phyloP scores from a whole-genome alignment of 2,888 invertebrate genomes.

The Rotaria socialis region DNA sequence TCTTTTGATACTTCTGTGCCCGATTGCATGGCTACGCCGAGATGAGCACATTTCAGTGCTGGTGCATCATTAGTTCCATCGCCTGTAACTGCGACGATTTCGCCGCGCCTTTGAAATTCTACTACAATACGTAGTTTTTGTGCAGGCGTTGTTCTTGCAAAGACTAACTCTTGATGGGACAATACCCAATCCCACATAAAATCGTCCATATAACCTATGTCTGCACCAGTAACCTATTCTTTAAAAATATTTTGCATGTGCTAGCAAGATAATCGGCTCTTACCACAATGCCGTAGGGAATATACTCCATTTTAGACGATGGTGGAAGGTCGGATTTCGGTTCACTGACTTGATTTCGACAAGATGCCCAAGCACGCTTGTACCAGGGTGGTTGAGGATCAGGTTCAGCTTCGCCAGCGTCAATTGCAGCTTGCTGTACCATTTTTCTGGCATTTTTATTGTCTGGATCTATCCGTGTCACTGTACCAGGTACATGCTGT shows the following conservation, averaged over 20 bases:
- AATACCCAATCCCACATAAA: slow-evolving; percentile 37
- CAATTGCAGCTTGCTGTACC: too few relatives aligned
- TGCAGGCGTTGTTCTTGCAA: slow-evolving; percentile 41
- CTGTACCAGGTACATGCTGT: background rate
- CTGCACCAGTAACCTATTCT: background rate
- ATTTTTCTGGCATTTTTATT: background rate
- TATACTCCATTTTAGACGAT: too few relatives aligned
- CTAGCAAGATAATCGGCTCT: too few relatives aligned
- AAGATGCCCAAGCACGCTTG: background rate
- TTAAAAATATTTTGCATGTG: too few relatives aligned
- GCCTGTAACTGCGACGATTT: slow-evolving; percentile 39
- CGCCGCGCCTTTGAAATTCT: slow-evolving; percentile 38
- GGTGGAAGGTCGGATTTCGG: too few relatives aligned
- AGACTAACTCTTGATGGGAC: slow-evolving; percentile 38
- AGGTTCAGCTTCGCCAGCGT: too few relatives aligned
- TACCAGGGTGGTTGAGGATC: background rate
- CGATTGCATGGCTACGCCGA: background rate
- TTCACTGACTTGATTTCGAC: background rate
- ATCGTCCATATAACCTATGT: background rate
- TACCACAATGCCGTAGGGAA: too few relatives aligned
- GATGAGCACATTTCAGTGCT: background rate
- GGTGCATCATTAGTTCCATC: slow-evolving; percentile 42
- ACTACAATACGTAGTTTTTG: slow-evolving; percentile 41
- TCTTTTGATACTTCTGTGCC: background rate
- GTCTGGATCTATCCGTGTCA: background rate